Evolutionary conservation across 2,113 vertebrate genomes (phyloP).

Genomic region (Xyliphius kryptos): DNA sequence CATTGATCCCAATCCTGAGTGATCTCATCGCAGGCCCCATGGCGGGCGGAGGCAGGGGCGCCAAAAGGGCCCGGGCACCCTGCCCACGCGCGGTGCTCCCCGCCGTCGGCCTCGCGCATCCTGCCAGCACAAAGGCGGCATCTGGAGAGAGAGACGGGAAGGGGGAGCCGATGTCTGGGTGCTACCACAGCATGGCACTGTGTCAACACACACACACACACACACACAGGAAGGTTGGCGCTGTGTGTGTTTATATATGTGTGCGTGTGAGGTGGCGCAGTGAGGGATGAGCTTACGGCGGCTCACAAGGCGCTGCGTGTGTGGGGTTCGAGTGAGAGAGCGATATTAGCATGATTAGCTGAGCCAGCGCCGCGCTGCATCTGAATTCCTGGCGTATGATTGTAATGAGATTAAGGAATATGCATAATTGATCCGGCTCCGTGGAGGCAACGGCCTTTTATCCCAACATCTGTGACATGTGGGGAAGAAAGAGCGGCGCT

Average conservation of each 20-base stretch:
- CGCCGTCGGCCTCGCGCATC: conserved; percentile 19
- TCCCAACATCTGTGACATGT: conserved; percentile 55
- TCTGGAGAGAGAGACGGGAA: conserved; percentile 30
- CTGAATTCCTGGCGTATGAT: conserved; percentile 50
- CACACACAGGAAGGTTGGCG: conserved; percentile 2
- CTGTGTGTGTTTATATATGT: no score
- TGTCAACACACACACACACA: conserved; percentile 25
- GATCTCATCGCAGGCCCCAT: conserved; percentile 51
- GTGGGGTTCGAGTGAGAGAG: conserved; percentile 17
- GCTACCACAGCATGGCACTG: conserved; percentile 32
- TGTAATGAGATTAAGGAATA: conserved; percentile 58
- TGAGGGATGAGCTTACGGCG: conserved; percentile 26
- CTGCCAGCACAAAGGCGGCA: conserved; percentile 43
- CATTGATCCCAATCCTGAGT: conserved; percentile 64
- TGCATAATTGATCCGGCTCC: conserved; percentile 56
- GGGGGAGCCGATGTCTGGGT: conserved; percentile 19
- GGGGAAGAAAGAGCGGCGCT: conserved; percentile 42
- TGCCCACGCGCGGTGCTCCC: conserved; percentile 33
- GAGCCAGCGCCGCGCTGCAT: conserved; percentile 43
- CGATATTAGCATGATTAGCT: conserved; percentile 47
- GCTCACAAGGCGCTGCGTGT: conserved; percentile 12
- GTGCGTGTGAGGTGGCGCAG: conserved; percentile 4
- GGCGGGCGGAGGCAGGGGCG: conserved; percentile 31
- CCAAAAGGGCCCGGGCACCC: conserved; percentile 30
- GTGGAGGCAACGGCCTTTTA: conserved; percentile 48